These are phyloP conservation scores for Euzophera pinguis DNA, from an alignment of 2,888 invertebrate species.

Conservation along the genomic window DNA sequence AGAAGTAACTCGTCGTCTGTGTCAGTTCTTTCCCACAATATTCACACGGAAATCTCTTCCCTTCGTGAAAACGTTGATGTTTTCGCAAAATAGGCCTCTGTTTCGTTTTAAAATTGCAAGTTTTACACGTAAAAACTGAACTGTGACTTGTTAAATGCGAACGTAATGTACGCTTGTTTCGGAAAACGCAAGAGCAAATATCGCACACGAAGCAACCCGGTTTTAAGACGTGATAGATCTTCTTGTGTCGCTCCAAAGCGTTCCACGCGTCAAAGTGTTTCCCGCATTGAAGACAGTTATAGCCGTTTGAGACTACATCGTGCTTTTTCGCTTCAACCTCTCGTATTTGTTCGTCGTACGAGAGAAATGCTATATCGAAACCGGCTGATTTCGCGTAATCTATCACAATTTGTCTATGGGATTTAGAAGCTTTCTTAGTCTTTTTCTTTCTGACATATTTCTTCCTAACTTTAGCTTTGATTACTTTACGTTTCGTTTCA, in stretches of 20 bases:
- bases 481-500: background rate
- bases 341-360: background rate
- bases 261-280: background rate
- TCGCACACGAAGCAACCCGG: background rate
- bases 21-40: constrained; percentile 3
- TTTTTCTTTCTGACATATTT: background rate
- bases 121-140: background rate
- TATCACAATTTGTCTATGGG: background rate
- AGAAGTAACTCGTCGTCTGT: background rate
- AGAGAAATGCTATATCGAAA: background rate
- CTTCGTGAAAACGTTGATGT: background rate
- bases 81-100: background rate
- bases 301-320: background rate
- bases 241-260: background rate
- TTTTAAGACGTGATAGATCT: background rate
- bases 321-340: background rate
- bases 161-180: background rate
- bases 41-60: background rate
- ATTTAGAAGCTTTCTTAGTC: background rate
- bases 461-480: background rate
- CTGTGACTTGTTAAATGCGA: background rate
- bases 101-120: background rate
- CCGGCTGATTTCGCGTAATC: background rate
- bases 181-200: background rate
- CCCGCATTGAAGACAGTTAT: background rate